Conservation (phyloP, 2,888 invertebrate species). For the Polymixis flavicincta region DNA sequence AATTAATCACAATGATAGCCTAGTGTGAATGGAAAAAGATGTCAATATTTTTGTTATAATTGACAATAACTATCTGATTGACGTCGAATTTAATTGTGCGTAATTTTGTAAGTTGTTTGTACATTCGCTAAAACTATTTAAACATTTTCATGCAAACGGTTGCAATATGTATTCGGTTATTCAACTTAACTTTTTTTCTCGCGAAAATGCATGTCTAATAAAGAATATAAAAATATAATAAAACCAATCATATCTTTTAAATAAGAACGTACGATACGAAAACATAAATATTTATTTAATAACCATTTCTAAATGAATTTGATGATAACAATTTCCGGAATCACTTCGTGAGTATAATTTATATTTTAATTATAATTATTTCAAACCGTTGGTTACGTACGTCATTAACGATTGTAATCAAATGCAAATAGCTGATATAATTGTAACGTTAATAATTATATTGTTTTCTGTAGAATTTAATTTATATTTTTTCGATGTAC, state of each 20-base stretch:
- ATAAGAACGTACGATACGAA: not conserved
- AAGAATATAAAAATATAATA: not conserved
- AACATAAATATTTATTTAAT: not conserved
- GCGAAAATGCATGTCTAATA: not conserved
- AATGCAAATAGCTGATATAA: conserved; percentile 8
- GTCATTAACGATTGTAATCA: conserved; percentile 21
- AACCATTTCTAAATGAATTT: not conserved
- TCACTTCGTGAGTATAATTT: not conserved
- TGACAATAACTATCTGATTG: not conserved
- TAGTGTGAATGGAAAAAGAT: not conserved
- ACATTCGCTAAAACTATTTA: not conserved
- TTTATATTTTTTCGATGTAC: not conserved
- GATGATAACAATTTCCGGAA: not conserved
- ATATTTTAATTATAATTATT: conserved; percentile 25
- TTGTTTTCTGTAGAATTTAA: not conserved
- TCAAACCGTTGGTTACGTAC: conserved; percentile 9
- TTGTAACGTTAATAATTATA: not conserved
- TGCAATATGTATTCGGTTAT: not conserved
- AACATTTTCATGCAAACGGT: not conserved
- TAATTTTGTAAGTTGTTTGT: not conserved
- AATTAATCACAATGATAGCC: not conserved
- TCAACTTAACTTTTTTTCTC: not conserved
- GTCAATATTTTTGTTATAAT: not conserved
- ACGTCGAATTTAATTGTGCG: not conserved
- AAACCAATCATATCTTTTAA: not conserved